Percentiles rank a stretch among this genome's conserved stretches.
These are phyloP conservation scores for Gisinianus flammeolus DNA, from an alignment of 2,888 invertebrate species.

Conservation along the genomic window DNA sequence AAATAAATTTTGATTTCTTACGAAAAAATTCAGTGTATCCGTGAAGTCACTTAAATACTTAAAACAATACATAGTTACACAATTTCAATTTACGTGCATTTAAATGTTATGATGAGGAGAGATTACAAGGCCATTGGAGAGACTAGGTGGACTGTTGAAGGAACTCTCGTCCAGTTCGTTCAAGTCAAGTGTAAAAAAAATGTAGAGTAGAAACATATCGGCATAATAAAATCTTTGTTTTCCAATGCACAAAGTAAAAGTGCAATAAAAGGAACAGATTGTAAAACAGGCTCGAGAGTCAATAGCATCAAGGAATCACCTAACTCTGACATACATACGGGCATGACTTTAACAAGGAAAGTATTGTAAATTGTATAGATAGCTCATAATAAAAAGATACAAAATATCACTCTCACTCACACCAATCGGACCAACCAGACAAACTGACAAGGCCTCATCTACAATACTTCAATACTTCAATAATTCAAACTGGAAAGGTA, in stretches of 20 bases:
- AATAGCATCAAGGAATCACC: background rate
- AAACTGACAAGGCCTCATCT: background rate
- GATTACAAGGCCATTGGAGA: no score
- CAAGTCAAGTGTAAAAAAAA: no score
- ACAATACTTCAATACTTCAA: background rate
- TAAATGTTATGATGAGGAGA: no score
- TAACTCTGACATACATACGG: background rate
- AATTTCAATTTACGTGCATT: no score
- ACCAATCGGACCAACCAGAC: background rate
- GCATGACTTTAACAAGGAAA: background rate
- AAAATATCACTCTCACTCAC: background rate
- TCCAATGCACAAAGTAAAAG: constrained; percentile 2
- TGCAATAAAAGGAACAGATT: constrained; percentile 35
- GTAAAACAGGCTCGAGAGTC: constrained; percentile 21
- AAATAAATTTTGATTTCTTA: no score
- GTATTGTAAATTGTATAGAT: constrained; percentile 5
- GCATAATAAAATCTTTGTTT: constrained; percentile 30
- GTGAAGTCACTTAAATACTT: no score
- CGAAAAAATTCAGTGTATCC: no score
- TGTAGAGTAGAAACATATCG: constrained; percentile 11
- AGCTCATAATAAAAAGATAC: background rate
- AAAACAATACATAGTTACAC: no score
- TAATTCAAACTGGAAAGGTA: background rate
- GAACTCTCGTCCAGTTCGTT: no score
- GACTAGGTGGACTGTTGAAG: no score